phyloP scores from a whole-genome alignment of 2,113 vertebrate species.

The Neodon shergylaensis region DNA sequence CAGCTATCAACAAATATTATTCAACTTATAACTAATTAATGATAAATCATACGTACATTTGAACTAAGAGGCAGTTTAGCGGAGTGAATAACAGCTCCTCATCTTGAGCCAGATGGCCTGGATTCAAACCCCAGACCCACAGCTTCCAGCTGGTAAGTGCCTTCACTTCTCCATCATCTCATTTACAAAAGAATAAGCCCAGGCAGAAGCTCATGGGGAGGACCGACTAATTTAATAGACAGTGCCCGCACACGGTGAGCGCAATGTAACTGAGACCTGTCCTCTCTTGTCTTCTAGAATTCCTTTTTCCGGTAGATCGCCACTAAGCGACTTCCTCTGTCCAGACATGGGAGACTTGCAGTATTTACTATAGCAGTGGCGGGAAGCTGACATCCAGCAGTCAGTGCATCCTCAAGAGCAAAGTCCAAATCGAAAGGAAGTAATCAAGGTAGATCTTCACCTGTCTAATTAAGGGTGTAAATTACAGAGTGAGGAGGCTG shows the following conservation, averaged over 20 bases:
- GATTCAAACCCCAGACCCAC: background rate
- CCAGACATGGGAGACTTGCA: background rate
- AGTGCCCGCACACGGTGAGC: background rate
- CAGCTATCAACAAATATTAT: slow-evolving; percentile 40
- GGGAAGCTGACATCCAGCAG: background rate
- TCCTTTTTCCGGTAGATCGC: background rate
- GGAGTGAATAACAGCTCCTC: background rate
- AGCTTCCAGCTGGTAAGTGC: background rate
- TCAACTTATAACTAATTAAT: slow-evolving; percentile 47
- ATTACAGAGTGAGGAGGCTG: background rate
- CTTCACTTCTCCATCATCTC: background rate
- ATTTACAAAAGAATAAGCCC: background rate
- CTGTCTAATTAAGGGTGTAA: background rate
- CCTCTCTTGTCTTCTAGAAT: background rate
- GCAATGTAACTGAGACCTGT: background rate
- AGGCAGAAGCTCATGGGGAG: background rate
- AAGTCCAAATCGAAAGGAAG: background rate
- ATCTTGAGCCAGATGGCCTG: background rate
- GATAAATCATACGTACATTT: slow-evolving; percentile 45
- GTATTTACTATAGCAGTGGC: background rate
- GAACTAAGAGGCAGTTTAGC: background rate
- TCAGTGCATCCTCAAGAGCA: background rate
- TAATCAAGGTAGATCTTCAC: background rate
- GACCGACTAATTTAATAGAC: background rate
- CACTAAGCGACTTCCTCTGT: background rate